Evolutionary conservation across 2,797 vertebrate genomes (phyloP), one percentile per base, ranked within the genome.

Genomic region (Florisuga fusca): DNA sequence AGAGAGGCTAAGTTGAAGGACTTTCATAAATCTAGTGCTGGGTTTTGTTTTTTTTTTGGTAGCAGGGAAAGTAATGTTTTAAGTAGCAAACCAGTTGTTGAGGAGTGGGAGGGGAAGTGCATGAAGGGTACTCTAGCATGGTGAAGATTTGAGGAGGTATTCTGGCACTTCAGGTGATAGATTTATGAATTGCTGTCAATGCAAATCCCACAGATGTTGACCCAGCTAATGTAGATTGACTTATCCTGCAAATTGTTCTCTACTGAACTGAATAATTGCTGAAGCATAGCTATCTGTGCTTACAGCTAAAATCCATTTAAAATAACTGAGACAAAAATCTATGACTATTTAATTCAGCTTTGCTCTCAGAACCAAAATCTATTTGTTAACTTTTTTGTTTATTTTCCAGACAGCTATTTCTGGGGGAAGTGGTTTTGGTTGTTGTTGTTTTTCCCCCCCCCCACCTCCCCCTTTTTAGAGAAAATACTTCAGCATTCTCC

Each of bases 131-230:
- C 62, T 85, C 17, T 23, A 43, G 66, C 41, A 69, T 54, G 66
- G 27, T 53, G 8, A 48, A 87, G 25, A 8, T 91, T 71, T 64
- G 80, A 64, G 73, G 87, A 61, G 26, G 58, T 84, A 22, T 58
- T 93, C 41, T 51, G 89, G 62, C 29, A 53, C 79, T 92, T 66
- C 71, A 94, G 88, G 75, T 72, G 74, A 92, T 81, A 69, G 64
- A 34, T 81, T 81, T 79, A 48, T 93, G 73, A 86, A 34, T 43
- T 86, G 33, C 90, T 95, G 20, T 80, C 91, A 92, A 23, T 83
- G 81, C 62, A 92, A 85, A 64, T 95, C 90, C 63, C n/a, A 58
- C 34, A 89, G 75, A 95, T 90, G 92, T 95, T 95, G 95, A 73
- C 86, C 58, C 90, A 85, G 59, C 92, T 85, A 50, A 64, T 87